Percentiles rank a stretch among this genome's conserved stretches.
phyloP scores from a whole-genome alignment of 2,888 invertebrate species.

The Trichopoda pennipes region DNA sequence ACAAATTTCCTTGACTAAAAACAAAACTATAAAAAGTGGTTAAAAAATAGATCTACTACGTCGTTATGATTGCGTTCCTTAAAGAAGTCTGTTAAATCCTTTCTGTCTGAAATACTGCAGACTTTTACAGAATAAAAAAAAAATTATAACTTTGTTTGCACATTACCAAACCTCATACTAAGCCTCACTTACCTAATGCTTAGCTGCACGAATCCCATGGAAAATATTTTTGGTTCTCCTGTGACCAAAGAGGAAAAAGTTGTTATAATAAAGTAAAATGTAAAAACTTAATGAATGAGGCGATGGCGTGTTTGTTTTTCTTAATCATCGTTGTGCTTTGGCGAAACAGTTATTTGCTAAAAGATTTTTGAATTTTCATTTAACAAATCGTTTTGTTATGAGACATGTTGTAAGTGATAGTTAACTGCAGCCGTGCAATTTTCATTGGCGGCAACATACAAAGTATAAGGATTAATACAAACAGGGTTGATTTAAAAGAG shows the following conservation, averaged over 20 bases:
- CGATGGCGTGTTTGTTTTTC: slow-evolving; percentile 67
- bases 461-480: slow-evolving; percentile 32
- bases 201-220: neutral
- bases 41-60: too few species aligned
- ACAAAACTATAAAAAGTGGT: too few species aligned
- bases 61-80: too few species aligned
- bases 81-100: too few species aligned
- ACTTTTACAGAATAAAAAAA: too few species aligned
- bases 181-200: neutral
- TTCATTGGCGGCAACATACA: slow-evolving; percentile 42
- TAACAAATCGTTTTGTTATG: slow-evolving; percentile 45
- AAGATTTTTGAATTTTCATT: slow-evolving; percentile 1
- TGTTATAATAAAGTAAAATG: slow-evolving; percentile 53
- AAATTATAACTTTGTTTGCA: too few species aligned
- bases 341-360: slow-evolving; percentile 23
- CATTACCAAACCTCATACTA: neutral
- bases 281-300: slow-evolving; percentile 64
- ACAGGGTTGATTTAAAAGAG: slow-evolving; percentile 6
- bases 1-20: too few species aligned
- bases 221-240: slow-evolving; percentile 7
- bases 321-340: slow-evolving; percentile 44
- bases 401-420: slow-evolving; percentile 48
- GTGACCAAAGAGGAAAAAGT: slow-evolving; percentile 15
- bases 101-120: too few species aligned
- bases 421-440: neutral